Conservation (phyloP, 2,113 vertebrate species). For the Arizona elegans region DNA sequence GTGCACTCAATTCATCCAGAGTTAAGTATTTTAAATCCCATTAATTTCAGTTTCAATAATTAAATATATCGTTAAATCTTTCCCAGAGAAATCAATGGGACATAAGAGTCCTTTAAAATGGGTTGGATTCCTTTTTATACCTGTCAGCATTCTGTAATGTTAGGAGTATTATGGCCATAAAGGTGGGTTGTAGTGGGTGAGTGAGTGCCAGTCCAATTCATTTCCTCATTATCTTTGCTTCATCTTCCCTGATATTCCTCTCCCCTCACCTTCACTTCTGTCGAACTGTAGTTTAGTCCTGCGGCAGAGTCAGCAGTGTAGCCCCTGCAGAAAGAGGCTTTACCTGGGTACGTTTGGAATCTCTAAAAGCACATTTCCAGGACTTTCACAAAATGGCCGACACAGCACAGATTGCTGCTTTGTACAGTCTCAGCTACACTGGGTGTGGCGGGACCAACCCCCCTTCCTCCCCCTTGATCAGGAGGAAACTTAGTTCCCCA, state of each 20-base stretch:
- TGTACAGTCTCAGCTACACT: not conserved
- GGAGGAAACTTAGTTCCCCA: not conserved
- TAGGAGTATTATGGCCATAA: not conserved
- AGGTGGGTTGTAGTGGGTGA: not conserved
- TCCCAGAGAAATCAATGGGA: constrained; percentile 1
- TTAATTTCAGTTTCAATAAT: constrained; percentile 13
- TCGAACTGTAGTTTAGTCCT: not conserved
- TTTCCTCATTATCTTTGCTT: constrained; percentile 4
- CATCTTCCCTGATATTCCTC: not conserved
- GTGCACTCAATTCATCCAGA: not conserved
- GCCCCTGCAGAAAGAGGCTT: not conserved
- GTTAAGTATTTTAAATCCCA: constrained; percentile 16
- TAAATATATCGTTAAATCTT: constrained; percentile 23
- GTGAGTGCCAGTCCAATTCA: not conserved
- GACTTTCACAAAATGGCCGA: not conserved
- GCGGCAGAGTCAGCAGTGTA: not conserved
- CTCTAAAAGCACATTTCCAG: not conserved
- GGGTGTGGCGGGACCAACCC: not conserved
- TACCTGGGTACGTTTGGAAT: not conserved
- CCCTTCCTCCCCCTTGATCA: not conserved
- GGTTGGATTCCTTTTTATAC: not conserved
- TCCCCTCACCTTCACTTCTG: not conserved
- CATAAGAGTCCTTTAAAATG: not conserved
- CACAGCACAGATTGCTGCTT: not conserved
- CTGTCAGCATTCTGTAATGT: not conserved